These are phyloP conservation scores for Papilio gigon DNA, from an alignment of 2,888 invertebrate genomes.

Conservation along the genomic window DNA sequence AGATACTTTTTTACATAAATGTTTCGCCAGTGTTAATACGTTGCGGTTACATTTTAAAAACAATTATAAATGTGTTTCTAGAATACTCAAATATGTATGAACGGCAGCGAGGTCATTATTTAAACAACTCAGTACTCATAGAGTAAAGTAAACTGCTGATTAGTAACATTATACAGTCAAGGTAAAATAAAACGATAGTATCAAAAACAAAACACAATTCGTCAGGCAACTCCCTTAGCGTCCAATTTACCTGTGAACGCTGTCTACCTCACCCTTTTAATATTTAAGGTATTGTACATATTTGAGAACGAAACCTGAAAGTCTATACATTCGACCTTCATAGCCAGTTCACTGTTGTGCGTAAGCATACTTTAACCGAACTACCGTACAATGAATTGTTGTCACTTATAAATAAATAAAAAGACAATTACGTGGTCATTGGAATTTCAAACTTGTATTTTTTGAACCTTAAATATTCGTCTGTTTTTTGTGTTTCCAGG, in stretches of 20 bases:
- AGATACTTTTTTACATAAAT: too few relatives aligned
- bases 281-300: slow-evolving; percentile 46
- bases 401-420: not conserved
- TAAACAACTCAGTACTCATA: not conserved
- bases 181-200: slow-evolving; percentile 10
- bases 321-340: slow-evolving; percentile 3
- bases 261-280: slow-evolving; percentile 42
- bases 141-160: not conserved
- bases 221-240: slow-evolving; percentile 30
- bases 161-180: not conserved
- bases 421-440: too few relatives aligned
- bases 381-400: not conserved
- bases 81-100: not conserved
- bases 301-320: slow-evolving; percentile 41
- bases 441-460: too few relatives aligned
- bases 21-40: not conserved
- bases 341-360: not conserved
- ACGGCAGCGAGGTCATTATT: not conserved
- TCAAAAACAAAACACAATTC: slow-evolving; percentile 26
- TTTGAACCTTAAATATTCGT: too few relatives aligned
- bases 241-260: slow-evolving; percentile 39
- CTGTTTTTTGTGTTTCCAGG: too few relatives aligned
- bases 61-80: not conserved
- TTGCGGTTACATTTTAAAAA: not conserved
- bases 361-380: not conserved